phyloP scores from a whole-genome alignment of 2,113 vertebrate species.

The Oryzias javanicus region DNA sequence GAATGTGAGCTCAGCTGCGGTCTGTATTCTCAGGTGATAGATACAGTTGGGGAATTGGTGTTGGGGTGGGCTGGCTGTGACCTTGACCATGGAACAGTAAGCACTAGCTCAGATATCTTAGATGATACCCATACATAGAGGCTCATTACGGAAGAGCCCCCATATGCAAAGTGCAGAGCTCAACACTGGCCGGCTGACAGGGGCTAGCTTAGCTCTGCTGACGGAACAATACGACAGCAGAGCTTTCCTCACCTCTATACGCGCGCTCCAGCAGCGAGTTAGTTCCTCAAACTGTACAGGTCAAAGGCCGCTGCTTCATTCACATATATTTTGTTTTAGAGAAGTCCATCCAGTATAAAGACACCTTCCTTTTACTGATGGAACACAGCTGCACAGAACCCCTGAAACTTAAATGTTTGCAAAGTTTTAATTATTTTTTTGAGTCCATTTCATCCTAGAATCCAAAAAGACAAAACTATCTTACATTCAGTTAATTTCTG shows the following conservation, averaged over 20 bases:
- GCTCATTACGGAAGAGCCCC: constrained; percentile 79
- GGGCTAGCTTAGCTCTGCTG: constrained; percentile 72
- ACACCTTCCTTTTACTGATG: too few relatives aligned
- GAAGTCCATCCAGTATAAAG: too few relatives aligned
- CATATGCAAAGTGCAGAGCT: constrained; percentile 76
- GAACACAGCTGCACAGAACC: too few relatives aligned
- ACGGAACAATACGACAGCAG: constrained; percentile 73
- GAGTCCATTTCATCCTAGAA: too few relatives aligned
- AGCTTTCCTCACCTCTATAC: constrained; percentile 49
- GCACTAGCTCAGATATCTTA: constrained; percentile 80
- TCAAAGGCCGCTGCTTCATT: constrained; percentile 19
- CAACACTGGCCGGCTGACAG: constrained; percentile 73
- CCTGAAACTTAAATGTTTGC: too few relatives aligned
- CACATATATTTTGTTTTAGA: too few relatives aligned
- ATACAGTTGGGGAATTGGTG: constrained; percentile 62
- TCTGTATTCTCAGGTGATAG: constrained; percentile 72
- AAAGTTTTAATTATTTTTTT: too few relatives aligned
- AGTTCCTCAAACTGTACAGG: constrained; percentile 30
- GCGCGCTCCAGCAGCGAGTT: constrained; percentile 27
- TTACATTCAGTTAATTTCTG: too few relatives aligned
- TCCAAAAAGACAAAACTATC: too few relatives aligned
- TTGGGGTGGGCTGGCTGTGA: constrained; percentile 69
- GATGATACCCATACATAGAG: constrained; percentile 78
- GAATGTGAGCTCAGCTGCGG: constrained; percentile 66
- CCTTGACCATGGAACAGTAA: constrained; percentile 76